A percentile compares a stretch with the other conserved stretches of the same genome.
phyloP scores from a whole-genome alignment of 2,113 vertebrate genomes.

The Phyllopteryx taeniolatus region DNA sequence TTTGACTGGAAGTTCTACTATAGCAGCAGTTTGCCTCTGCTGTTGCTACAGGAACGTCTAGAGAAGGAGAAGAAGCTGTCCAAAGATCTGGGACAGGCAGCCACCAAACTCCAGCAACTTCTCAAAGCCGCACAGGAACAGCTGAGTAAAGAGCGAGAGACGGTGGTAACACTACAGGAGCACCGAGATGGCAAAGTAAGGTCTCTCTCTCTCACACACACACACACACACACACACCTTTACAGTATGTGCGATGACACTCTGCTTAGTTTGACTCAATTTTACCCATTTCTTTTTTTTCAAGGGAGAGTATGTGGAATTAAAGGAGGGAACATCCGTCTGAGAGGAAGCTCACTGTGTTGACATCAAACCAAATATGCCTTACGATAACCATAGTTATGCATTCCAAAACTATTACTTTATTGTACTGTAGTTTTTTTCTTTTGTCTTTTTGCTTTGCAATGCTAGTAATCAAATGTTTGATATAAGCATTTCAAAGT shows the following conservation, averaged over 20 bases:
- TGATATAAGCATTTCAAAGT: constrained; percentile 59
- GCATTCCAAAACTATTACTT: constrained; percentile 70
- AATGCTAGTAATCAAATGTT: constrained; percentile 55
- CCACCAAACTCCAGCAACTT: constrained; percentile 89
- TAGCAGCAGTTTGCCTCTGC: not conserved
- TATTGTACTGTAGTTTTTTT: constrained; percentile 68
- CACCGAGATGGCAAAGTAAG: constrained; percentile 77
- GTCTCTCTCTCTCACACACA: no score
- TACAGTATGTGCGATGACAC: not conserved
- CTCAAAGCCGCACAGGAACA: constrained; percentile 86
- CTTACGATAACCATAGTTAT: constrained; percentile 75
- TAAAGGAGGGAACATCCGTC: constrained; percentile 77
- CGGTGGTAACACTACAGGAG: constrained; percentile 79
- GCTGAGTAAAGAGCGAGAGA: constrained; percentile 83
- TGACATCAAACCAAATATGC: constrained; percentile 71
- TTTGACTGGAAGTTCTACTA: not conserved
- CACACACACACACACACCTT: no score
- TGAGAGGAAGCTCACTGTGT: constrained; percentile 45
- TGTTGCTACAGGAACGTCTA: constrained; percentile 79
- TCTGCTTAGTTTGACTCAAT: not conserved
- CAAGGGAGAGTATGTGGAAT: constrained; percentile 61
- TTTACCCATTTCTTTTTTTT: constrained; percentile 19
- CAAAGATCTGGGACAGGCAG: constrained; percentile 84
- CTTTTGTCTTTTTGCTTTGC: constrained; percentile 3
- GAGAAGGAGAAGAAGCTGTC: constrained; percentile 91